Evolutionary conservation across 2,113 vertebrate genomes (phyloP).

Genomic region (Marcusenius ussheri): DNA sequence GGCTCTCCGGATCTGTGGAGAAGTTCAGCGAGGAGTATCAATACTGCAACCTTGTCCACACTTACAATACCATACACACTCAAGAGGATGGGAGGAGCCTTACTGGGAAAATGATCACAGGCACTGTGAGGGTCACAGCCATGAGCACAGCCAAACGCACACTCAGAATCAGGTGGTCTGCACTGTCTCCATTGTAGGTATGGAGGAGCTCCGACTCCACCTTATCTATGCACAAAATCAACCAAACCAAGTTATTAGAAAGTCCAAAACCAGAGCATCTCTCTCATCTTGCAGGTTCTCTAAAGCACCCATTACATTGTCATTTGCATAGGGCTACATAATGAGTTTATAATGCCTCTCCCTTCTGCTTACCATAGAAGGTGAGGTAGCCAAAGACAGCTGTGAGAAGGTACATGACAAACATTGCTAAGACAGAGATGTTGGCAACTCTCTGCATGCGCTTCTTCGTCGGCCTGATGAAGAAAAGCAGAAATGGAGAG

Average conservation of each 20-base stretch:
- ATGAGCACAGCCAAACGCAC: neutral
- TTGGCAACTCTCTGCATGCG: neutral
- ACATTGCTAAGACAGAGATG: neutral
- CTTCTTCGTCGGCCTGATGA: neutral
- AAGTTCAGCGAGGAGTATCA: neutral
- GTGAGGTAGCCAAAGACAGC: neutral
- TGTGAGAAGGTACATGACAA: neutral
- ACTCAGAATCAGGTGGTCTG: neutral
- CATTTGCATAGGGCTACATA: too few relatives aligned
- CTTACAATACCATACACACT: neutral
- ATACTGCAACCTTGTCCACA: neutral
- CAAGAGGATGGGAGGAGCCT: neutral
- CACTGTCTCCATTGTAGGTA: neutral
- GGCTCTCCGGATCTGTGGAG: constrained; percentile 64
- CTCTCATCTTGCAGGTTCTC: too few relatives aligned
- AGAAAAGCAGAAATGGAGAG: neutral
- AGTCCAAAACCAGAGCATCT: neutral
- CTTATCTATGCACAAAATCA: neutral
- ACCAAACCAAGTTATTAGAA: neutral
- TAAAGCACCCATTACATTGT: too few relatives aligned
- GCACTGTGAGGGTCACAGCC: neutral
- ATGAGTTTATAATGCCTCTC: neutral
- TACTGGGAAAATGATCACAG: neutral
- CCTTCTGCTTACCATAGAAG: neutral
- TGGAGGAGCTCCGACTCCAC: neutral